Evolutionary conservation across 2,113 vertebrate species (phyloP).

Genomic region (Isichthys henryi): DNA sequence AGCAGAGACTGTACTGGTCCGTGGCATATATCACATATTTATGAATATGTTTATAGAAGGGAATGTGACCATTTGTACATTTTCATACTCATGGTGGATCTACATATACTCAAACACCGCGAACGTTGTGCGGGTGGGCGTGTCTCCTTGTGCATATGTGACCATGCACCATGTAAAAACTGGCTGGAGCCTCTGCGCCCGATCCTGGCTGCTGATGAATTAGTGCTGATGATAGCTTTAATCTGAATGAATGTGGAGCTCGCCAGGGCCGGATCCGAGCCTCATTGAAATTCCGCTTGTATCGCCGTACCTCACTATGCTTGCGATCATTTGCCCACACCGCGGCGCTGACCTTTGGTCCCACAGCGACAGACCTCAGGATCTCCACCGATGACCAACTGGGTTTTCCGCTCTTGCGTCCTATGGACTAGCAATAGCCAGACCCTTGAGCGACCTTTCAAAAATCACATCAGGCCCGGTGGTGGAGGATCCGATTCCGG

Average conservation of each 20-base stretch:
- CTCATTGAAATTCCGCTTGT: constrained; percentile 46
- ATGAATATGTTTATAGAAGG: background rate
- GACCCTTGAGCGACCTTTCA: background rate
- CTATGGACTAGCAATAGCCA: background rate
- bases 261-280: constrained; percentile 55
- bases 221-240: constrained; percentile 58
- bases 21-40: background rate
- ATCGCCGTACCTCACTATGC: constrained; percentile 39
- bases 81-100: background rate
- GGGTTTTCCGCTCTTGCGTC: background rate
- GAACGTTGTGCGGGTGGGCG: background rate
- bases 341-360: constrained; percentile 54
- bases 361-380: constrained; percentile 43
- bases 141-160: background rate
- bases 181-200: constrained; percentile 10
- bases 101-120: background rate
- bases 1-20: background rate
- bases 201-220: constrained; percentile 43
- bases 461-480: background rate
- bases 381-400: background rate
- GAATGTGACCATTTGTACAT: background rate
- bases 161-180: background rate
- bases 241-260: constrained; percentile 52
- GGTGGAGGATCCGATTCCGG: background rate
- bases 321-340: constrained; percentile 40